Evolutionary conservation across 2,797 vertebrate genomes (phyloP).

Genomic region (Bovichtus variegatus): DNA sequence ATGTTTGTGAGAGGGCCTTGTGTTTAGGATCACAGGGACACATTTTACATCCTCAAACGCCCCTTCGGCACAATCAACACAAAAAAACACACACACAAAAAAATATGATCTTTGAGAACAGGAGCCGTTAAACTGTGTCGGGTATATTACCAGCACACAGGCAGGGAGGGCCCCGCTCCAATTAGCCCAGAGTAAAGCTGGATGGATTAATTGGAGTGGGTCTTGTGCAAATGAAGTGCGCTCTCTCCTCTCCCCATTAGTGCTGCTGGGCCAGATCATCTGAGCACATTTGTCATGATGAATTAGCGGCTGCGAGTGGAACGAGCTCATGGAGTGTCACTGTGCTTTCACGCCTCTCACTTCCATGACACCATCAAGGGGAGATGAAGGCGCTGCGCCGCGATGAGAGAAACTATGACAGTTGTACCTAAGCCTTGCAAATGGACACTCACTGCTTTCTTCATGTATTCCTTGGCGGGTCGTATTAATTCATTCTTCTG

Average conservation of each 20-base stretch:
- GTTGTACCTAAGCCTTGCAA: slow-evolving; percentile 84
- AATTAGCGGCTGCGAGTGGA: slow-evolving; percentile 83
- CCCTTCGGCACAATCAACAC: slow-evolving; percentile 60
- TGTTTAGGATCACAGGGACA: slow-evolving; percentile 54
- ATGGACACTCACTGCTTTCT: slow-evolving; percentile 80
- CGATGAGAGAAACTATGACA: slow-evolving; percentile 81
- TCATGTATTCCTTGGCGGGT: slow-evolving; percentile 76
- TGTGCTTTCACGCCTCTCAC: slow-evolving; percentile 85
- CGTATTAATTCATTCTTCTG: slow-evolving; percentile 81
- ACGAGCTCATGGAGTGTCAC: slow-evolving; percentile 82
- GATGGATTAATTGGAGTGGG: slow-evolving; percentile 85
- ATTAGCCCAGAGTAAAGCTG: slow-evolving; percentile 85
- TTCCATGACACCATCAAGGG: slow-evolving; percentile 83
- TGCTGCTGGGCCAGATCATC: slow-evolving; percentile 85
- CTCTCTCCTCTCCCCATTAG: slow-evolving; percentile 82
- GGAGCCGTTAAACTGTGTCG: slow-evolving; percentile 80
- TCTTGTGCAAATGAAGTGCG: slow-evolving; percentile 85
- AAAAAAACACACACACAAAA: slow-evolving; percentile 31
- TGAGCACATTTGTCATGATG: slow-evolving; percentile 87
- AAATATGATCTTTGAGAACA: slow-evolving; percentile 73
- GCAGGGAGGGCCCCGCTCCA: slow-evolving; percentile 82
- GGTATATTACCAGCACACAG: slow-evolving; percentile 77
- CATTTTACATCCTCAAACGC: slow-evolving; percentile 67
- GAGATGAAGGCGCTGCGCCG: slow-evolving; percentile 81
- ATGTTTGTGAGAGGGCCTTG: slow-evolving; percentile 60